phyloP scores from a whole-genome alignment of 2,797 vertebrate species.

The Coccyzus lansbergi region DNA sequence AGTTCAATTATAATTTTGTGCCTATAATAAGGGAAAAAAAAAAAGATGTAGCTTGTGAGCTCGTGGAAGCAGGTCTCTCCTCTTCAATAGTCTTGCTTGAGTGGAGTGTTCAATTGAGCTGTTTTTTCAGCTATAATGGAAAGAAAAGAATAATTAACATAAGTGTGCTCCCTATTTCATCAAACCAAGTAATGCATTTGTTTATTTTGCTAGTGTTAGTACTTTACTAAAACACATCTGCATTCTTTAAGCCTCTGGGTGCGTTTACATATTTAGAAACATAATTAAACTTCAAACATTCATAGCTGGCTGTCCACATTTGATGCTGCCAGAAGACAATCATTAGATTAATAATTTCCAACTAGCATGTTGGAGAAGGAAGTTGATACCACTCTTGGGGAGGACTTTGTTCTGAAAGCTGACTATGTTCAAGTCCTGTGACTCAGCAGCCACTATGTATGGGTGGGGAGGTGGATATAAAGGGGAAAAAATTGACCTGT shows the following conservation, averaged over 20 bases:
- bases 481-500: not conserved
- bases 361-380: not conserved
- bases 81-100: not conserved
- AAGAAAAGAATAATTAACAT: not conserved
- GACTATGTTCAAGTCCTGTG: not conserved
- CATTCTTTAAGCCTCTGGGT: constrained; percentile 8
- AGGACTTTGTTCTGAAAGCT: not conserved
- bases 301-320: constrained; percentile 1
- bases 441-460: not conserved
- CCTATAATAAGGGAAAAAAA: not conserved
- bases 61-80: not conserved
- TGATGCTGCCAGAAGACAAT: not conserved
- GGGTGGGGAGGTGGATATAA: not conserved
- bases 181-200: not conserved
- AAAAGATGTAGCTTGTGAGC: not conserved
- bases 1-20: not conserved
- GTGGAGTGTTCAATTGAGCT: not conserved
- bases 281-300: constrained; percentile 58
- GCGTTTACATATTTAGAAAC: constrained; percentile 31
- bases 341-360: constrained; percentile 22
- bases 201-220: not conserved
- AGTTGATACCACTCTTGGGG: not conserved
- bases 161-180: not conserved
- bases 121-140: not conserved
- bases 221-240: constrained; percentile 14